Evolutionary conservation across 2,888 invertebrate genomes (phyloP).

Genomic region (Bhutanitis thaidina): DNA sequence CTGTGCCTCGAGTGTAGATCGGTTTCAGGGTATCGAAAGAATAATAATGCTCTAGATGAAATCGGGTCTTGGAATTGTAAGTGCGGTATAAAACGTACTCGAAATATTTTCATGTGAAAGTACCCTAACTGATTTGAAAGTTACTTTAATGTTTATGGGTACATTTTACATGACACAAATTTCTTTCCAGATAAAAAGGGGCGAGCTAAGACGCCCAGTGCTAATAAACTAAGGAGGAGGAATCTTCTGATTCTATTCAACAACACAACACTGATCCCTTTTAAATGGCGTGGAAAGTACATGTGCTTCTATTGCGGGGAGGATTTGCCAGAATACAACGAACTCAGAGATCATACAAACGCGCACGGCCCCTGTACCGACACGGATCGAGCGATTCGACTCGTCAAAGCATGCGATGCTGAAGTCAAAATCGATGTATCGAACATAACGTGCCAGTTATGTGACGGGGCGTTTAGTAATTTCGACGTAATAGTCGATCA

Average conservation of each 20-base stretch:
- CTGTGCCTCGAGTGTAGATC: no score
- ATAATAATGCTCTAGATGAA: no score
- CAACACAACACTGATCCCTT: conserved; percentile 62
- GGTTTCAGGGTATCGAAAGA: no score
- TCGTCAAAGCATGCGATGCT: conserved; percentile 47
- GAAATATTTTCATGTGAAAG: not conserved
- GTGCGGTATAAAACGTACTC: not conserved
- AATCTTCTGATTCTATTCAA: conserved; percentile 63
- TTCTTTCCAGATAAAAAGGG: conserved; percentile 65
- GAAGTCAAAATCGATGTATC: conserved; percentile 66
- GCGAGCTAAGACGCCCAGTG: conserved; percentile 35
- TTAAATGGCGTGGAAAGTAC: conserved; percentile 64
- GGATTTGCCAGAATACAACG: conserved; percentile 36
- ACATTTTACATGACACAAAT: conserved; percentile 36
- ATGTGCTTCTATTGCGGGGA: conserved; percentile 64
- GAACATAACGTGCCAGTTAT: conserved; percentile 48
- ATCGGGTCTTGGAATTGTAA: no score
- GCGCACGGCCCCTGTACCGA: conserved; percentile 47
- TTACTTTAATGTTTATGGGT: conserved; percentile 15
- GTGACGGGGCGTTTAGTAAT: conserved; percentile 33
- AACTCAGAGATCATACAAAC: conserved; percentile 49
- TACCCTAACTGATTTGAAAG: not conserved
- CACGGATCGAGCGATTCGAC: conserved; percentile 45
- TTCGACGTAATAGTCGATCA: conserved; percentile 42
- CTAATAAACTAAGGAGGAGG: conserved; percentile 38